A percentile compares a stretch with the other conserved stretches of the same genome.
Evolutionary conservation across 2,888 invertebrate genomes (phyloP).

Genomic region (Aphodius granarius): DNA sequence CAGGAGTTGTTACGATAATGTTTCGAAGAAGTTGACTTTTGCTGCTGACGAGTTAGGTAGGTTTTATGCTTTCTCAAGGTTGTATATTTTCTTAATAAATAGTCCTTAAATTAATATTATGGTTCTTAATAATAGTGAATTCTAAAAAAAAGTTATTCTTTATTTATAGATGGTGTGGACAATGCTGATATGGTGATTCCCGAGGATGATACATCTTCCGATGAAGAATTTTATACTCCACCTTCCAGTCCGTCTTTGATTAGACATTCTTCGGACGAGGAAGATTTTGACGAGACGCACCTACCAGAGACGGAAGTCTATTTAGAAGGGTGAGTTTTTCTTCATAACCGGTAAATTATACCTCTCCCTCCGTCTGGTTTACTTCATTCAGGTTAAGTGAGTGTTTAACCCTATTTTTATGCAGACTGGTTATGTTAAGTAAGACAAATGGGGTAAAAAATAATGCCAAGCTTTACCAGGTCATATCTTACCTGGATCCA

Average conservation of each 20-base stretch:
- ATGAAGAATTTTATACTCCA: slow-evolving; percentile 66
- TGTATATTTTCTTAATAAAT: no score
- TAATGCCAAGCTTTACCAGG: no score
- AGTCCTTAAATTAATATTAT: no score
- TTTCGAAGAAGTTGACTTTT: slow-evolving; percentile 54
- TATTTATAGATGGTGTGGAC: background rate
- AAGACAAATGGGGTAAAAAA: no score
- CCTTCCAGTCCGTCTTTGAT: slow-evolving; percentile 53
- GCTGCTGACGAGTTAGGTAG: slow-evolving; percentile 50
- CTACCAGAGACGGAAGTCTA: slow-evolving; percentile 59
- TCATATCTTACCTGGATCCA: no score
- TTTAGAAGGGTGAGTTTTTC: slow-evolving; percentile 67
- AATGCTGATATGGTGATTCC: background rate
- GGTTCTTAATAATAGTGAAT: background rate
- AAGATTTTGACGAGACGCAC: slow-evolving; percentile 51
- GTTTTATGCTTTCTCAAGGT: slow-evolving; percentile 5
- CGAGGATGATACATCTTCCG: slow-evolving; percentile 29
- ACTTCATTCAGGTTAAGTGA: no score
- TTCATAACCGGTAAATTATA: no score
- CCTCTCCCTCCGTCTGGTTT: no score
- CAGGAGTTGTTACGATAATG: slow-evolving; percentile 41
- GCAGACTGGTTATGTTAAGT: no score
- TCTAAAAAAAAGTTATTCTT: background rate
- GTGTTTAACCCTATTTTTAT: no score
- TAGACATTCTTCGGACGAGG: slow-evolving; percentile 50